Evolutionary conservation across 2,113 vertebrate species (phyloP).

Genomic region (Synodontis membranacea): DNA sequence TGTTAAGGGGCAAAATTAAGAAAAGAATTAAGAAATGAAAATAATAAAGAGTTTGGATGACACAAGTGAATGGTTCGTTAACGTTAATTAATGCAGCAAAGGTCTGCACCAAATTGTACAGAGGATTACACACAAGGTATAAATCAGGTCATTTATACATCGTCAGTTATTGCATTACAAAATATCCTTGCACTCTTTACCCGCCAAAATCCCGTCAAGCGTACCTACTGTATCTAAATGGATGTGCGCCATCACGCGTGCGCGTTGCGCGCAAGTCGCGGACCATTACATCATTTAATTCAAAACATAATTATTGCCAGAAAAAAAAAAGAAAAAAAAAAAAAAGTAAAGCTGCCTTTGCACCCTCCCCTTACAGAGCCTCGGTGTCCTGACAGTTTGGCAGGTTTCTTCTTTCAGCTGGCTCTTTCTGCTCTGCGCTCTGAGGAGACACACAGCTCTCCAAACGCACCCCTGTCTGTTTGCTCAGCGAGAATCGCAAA

Average conservation of each 20-base stretch:
- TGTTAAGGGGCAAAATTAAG: background rate
- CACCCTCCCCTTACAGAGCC: conserved; percentile 9
- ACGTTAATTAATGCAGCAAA: background rate
- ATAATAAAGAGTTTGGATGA: too few species aligned
- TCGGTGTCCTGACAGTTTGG: conserved; percentile 41
- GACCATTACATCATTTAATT: conserved; percentile 54
- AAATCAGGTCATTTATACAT: background rate
- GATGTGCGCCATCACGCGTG: background rate
- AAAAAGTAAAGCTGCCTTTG: conserved; percentile 26
- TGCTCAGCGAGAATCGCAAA: background rate
- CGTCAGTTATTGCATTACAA: background rate
- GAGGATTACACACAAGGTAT: background rate
- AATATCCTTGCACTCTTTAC: background rate
- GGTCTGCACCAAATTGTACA: background rate
- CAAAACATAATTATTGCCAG: conserved; percentile 22
- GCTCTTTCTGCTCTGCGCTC: conserved; percentile 43
- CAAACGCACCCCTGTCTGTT: conserved; percentile 9
- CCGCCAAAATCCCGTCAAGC: background rate
- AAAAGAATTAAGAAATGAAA: too few species aligned
- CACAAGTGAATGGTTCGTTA: background rate
- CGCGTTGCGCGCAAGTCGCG: background rate
- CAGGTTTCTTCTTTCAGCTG: conserved; percentile 31
- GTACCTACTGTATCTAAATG: background rate
- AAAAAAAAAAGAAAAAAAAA: too few species aligned
- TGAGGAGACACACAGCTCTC: conserved; percentile 18